These are phyloP conservation scores for Lepilemur septentrionalis DNA, from an alignment of 2,797 vertebrate genomes.

Conservation along the genomic window DNA sequence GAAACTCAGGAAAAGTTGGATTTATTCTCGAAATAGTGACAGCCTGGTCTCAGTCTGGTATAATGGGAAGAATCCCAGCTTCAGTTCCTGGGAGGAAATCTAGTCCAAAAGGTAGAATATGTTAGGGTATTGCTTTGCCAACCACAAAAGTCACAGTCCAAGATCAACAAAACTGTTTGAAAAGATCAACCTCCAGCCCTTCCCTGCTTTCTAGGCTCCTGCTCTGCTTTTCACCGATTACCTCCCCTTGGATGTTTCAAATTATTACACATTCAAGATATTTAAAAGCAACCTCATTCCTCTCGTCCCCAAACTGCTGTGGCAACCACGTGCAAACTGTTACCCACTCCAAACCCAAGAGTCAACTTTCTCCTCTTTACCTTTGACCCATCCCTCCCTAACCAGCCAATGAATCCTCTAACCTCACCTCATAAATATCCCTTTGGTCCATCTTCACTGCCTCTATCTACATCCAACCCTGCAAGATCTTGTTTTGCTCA, in stretches of 20 bases:
- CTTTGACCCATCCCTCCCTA: neutral
- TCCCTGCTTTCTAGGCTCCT: neutral
- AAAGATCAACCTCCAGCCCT: neutral
- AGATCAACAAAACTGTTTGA: neutral
- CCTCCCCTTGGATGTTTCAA: neutral
- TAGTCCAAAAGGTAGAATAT: neutral
- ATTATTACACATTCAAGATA: neutral
- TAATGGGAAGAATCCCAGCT: neutral
- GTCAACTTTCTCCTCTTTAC: neutral
- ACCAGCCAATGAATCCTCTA: neutral
- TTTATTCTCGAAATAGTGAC: neutral
- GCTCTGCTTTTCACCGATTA: too few relatives aligned
- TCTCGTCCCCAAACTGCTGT: neutral
- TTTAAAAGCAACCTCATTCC: neutral
- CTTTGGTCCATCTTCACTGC: too few relatives aligned
- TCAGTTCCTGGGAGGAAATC: neutral
- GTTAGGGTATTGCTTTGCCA: neutral
- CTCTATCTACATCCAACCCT: neutral
- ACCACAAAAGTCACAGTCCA: neutral
- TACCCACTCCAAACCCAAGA: neutral
- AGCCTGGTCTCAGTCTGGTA: fast-evolving
- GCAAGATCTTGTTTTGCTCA: neutral
- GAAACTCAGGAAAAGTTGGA: neutral
- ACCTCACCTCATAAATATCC: neutral
- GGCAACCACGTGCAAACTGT: neutral